Evolutionary conservation across 2,113 vertebrate genomes (phyloP).

Genomic region (Tragelaphus strepsiceros): DNA sequence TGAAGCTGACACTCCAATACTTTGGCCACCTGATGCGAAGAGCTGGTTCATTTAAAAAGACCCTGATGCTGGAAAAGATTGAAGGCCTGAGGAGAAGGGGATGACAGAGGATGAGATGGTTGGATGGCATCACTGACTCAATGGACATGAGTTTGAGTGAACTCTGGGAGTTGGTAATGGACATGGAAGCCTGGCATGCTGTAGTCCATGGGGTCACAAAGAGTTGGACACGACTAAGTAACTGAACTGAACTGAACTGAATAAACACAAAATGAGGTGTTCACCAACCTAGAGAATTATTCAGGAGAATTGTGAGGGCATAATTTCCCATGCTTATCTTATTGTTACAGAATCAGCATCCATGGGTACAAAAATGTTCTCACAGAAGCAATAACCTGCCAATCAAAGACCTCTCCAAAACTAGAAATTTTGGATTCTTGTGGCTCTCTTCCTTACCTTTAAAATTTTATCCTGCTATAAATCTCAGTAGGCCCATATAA

Average conservation of each 20-base stretch:
- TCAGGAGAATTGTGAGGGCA: neutral
- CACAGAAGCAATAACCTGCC: neutral
- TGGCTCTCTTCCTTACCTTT: neutral
- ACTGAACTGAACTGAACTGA: neutral
- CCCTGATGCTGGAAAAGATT: neutral
- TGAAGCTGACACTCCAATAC: neutral
- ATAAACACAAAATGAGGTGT: neutral
- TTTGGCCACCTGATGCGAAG: neutral
- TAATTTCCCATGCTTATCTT: neutral
- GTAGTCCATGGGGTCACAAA: neutral
- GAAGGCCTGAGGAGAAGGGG: too few relatives aligned
- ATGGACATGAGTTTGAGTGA: neutral
- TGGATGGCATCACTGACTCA: neutral
- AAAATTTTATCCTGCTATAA: neutral
- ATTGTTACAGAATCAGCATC: neutral
- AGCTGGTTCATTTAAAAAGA: neutral
- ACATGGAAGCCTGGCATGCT: neutral
- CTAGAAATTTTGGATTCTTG: neutral
- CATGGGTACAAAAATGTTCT: neutral
- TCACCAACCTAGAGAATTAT: neutral
- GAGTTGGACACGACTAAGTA: neutral
- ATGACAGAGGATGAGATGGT: neutral
- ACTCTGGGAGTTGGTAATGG: neutral
- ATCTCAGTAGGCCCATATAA: neutral
- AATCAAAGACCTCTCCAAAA: neutral